Conservation (phyloP, 1,140 invertebrate genomes). For the Dendroctonus valens region DNA sequence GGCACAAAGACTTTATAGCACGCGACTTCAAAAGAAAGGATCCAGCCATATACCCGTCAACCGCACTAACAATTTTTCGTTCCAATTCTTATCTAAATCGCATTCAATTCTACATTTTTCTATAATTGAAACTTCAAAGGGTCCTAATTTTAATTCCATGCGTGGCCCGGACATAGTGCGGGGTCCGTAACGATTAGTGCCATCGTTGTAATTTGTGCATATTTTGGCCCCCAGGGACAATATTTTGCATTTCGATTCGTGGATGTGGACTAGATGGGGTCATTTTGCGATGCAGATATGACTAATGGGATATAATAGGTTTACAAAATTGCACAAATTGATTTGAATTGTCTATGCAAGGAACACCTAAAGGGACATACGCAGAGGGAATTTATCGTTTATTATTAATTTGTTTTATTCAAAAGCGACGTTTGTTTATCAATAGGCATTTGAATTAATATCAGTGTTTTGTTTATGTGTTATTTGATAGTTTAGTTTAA, state of each 20-base stretch:
- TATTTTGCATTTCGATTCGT: conserved; percentile 30
- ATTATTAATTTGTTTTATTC: too few relatives aligned
- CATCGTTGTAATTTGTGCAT: conserved; percentile 30
- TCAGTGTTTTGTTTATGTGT: too few relatives aligned
- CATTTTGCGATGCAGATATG: conserved; percentile 14
- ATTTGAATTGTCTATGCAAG: too few relatives aligned
- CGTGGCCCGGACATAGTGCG: conserved; percentile 12
- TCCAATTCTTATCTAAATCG: conserved; percentile 21
- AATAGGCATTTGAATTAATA: too few relatives aligned
- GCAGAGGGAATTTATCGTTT: too few relatives aligned
- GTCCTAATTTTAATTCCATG: conserved; percentile 18
- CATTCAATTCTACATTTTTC: conserved; percentile 17
- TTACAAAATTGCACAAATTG: background rate
- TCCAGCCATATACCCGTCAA: too few relatives aligned
- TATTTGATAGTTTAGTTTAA: too few relatives aligned
- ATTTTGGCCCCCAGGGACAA: conserved; percentile 26
- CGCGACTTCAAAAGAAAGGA: background rate
- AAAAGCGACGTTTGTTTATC: too few relatives aligned
- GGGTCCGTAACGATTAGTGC: conserved; percentile 22
- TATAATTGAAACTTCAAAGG: conserved; percentile 27
- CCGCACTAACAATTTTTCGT: too few relatives aligned
- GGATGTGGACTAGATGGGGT: conserved; percentile 17
- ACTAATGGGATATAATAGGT: conserved; percentile 26
- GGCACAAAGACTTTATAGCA: too few relatives aligned
- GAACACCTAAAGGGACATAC: too few relatives aligned